Evolutionary conservation across 2,113 vertebrate species (phyloP), one percentile per base, ranked within the genome.

Genomic region (Herpailurus yagouaroundi): DNA sequence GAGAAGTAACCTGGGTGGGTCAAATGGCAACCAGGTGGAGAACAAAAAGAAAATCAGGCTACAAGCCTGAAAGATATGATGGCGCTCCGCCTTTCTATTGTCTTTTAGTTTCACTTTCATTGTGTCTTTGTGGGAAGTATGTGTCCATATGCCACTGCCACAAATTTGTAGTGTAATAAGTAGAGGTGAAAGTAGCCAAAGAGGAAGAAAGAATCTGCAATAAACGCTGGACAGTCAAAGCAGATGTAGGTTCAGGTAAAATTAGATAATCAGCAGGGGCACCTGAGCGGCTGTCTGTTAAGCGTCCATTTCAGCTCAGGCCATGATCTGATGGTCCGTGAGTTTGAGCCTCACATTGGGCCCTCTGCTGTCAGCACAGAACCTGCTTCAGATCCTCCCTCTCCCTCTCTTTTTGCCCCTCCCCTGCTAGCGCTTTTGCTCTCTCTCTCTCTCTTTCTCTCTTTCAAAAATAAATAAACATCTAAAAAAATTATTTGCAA

Each of bases 41-140:
- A 94, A 57, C 41, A 85, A 87, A 91, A 86, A 93, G 89, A 71
- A 86, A 94, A 91, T 38, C 36, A 91, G 73, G 3, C 29, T 69
- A 9, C 29, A 23, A 81, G 14, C 5, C 36, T 84, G 52, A 71
- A 3, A 66, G 64, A 63, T 76, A 31, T 19, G 41, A 45, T 31
- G 3, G 2, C 64, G 45, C 27, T 11, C 48, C 64, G 36, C 12
- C 48, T 87, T 90, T 77, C 23, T 27, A 1, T 55, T 74, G 19
- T 12, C 50, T 74, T 73, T 89, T 55, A 16, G 7, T 23, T 94
- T 92, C n/a, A 45, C 0, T 74, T 74, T 64, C 41, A 60, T 8
- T 33, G 4, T 79, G 15, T 89, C 31, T 85, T 48, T 90, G 5
- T 33, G 4, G n/a, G 41, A 66, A 55, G 2, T 52, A 63, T n/a